A percentile compares a stretch with the other conserved stretches of the same genome.
Evolutionary conservation across 2,888 invertebrate genomes (phyloP).

Genomic region (Pyrrhia umbra): DNA sequence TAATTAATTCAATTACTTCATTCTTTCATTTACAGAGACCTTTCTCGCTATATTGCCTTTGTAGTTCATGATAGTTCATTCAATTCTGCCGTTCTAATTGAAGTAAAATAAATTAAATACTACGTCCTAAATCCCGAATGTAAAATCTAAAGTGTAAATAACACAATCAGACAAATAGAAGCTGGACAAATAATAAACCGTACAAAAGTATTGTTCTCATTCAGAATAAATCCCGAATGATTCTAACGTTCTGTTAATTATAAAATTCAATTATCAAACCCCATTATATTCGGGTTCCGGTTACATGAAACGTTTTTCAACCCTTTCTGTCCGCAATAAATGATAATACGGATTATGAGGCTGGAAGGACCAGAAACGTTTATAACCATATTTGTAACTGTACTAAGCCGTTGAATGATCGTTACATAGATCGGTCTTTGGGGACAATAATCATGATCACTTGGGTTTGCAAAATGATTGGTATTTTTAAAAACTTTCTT

Average conservation of each 20-base stretch:
- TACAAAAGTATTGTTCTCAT: slow-evolving; percentile 44
- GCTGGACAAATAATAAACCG: slow-evolving; percentile 15
- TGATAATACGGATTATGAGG: slow-evolving; percentile 35
- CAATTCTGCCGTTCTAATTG: background rate
- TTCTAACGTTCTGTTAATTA: slow-evolving; percentile 44
- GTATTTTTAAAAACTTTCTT: no score
- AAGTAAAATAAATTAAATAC: no score
- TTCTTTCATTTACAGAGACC: background rate
- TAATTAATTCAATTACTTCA: background rate
- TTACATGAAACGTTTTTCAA: slow-evolving; percentile 34
- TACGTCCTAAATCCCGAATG: background rate
- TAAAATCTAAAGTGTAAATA: slow-evolving; percentile 12
- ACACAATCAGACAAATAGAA: slow-evolving; percentile 20
- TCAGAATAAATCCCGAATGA: slow-evolving; percentile 15
- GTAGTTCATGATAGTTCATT: background rate
- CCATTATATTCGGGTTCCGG: slow-evolving; percentile 39
- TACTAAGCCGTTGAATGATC: slow-evolving; percentile 5
- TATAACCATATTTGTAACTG: slow-evolving; percentile 29
- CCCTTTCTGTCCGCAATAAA: slow-evolving; percentile 45
- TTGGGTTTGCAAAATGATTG: no score
- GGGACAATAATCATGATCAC: slow-evolving; percentile 15
- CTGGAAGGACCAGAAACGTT: background rate
- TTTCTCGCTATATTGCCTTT: background rate
- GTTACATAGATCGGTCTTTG: slow-evolving; percentile 10
- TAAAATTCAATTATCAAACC: slow-evolving; percentile 50